These are phyloP conservation scores for Seira ritae DNA, from an alignment of 2,888 invertebrate genomes.

Conservation along the genomic window DNA sequence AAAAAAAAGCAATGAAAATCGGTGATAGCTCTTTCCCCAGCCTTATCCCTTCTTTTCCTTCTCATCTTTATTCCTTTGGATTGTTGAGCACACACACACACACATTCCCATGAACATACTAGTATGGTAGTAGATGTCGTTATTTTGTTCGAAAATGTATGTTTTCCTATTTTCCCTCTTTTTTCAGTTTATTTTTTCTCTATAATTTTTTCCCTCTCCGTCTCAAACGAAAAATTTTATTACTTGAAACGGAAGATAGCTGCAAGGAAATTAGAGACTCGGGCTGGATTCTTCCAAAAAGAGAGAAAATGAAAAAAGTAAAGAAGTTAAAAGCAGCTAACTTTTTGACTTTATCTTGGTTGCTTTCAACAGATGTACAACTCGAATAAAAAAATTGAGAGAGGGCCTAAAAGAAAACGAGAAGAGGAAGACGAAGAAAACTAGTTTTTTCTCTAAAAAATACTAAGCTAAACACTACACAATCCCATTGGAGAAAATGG, in stretches of 20 bases:
- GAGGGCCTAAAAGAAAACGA: background rate
- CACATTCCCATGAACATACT: background rate
- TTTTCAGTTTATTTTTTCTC: slow-evolving; percentile 41
- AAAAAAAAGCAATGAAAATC: slow-evolving; percentile 53
- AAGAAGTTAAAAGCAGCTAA: slow-evolving; percentile 31
- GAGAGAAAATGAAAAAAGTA: slow-evolving; percentile 24
- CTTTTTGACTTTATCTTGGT: slow-evolving; percentile 55
- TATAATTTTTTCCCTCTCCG: slow-evolving; percentile 10
- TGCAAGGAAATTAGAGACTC: slow-evolving; percentile 17
- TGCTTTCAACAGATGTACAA: slow-evolving; percentile 50
- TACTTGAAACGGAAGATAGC: slow-evolving; percentile 60
- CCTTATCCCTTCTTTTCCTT: background rate
- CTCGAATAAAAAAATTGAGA: background rate
- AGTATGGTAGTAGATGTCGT: background rate
- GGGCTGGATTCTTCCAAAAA: slow-evolving; percentile 4
- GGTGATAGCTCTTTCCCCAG: slow-evolving; percentile 22
- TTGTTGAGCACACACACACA: background rate
- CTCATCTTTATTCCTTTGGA: background rate
- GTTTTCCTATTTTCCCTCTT: background rate
- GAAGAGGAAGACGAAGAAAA: slow-evolving; percentile 17
- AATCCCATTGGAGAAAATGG: slow-evolving; percentile 11
- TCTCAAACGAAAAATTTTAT: slow-evolving; percentile 46
- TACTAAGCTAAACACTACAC: slow-evolving; percentile 40
- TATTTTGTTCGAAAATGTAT: background rate
- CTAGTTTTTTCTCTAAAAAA: slow-evolving; percentile 36